phyloP scores from a whole-genome alignment of 2,888 invertebrate genomes.

The Dascillus cervinus region DNA sequence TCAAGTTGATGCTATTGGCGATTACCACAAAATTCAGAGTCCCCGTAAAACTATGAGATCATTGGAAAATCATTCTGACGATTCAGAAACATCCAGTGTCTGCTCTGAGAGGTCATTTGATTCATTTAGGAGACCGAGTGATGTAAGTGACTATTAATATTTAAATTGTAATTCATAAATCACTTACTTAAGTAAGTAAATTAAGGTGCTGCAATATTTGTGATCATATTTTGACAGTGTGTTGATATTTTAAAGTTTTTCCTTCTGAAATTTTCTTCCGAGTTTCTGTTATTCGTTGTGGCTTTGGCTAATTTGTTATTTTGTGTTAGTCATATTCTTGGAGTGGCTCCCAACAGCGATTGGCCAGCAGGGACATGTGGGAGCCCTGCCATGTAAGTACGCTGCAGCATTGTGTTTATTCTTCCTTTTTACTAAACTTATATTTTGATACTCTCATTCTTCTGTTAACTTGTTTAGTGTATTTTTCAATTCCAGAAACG shows the following conservation, averaged over 20 bases:
- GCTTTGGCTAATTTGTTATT: slow-evolving; percentile 27
- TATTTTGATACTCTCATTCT: no score
- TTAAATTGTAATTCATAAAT: no score
- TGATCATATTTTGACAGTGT: not conserved
- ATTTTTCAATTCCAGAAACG: no score
- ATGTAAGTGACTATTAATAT: no score
- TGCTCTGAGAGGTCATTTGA: slow-evolving; percentile 88
- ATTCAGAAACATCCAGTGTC: slow-evolving; percentile 92
- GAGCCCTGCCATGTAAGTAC: slow-evolving; percentile 47
- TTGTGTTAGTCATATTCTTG: slow-evolving; percentile 67
- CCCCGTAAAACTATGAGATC: slow-evolving; percentile 36
- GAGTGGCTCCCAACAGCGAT: slow-evolving; percentile 72
- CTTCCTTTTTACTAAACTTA: no score
- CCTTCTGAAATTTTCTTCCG: slow-evolving; percentile 13
- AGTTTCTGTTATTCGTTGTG: slow-evolving; percentile 13
- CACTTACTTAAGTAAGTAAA: no score
- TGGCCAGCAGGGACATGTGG: slow-evolving; percentile 58
- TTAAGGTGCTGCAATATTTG: no score
- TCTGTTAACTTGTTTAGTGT: no score
- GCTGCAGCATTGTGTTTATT: no score
- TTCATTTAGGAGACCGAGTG: slow-evolving; percentile 69
- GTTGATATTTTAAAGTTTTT: slow-evolving; percentile 2
- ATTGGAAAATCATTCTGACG: slow-evolving; percentile 70
- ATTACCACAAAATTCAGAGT: slow-evolving; percentile 29
- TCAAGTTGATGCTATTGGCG: slow-evolving; percentile 27